Conservation (phyloP, 2,888 invertebrate species). For the Meiosimyza decipiens region DNA sequence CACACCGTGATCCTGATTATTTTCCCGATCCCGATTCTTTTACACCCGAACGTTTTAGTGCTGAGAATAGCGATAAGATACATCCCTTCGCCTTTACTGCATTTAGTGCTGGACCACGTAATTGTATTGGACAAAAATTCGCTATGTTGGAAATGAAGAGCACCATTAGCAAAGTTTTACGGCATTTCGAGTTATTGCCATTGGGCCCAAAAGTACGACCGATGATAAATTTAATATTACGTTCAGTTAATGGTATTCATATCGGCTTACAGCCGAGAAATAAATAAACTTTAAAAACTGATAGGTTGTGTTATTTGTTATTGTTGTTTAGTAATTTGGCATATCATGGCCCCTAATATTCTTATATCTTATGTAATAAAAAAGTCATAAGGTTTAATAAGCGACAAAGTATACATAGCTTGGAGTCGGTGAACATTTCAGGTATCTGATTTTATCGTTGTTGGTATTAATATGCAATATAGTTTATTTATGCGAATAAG, state of each 20-base stretch:
- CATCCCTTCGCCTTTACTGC: constrained; percentile 48
- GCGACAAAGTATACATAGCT: too few relatives aligned
- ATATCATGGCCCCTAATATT: too few relatives aligned
- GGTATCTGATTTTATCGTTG: too few relatives aligned
- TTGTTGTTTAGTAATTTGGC: too few relatives aligned
- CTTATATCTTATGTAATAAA: too few relatives aligned
- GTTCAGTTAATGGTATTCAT: constrained; percentile 56
- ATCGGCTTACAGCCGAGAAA: constrained; percentile 53
- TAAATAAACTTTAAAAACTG: constrained; percentile 22
- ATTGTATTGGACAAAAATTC: constrained; percentile 65
- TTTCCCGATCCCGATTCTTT: constrained; percentile 48
- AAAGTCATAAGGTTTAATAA: too few relatives aligned
- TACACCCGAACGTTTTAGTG: constrained; percentile 56
- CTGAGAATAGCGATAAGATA: constrained; percentile 36
- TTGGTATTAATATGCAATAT: too few relatives aligned
- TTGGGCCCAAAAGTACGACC: constrained; percentile 54
- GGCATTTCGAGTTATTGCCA: constrained; percentile 58
- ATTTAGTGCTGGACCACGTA: constrained; percentile 63
- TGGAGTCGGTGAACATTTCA: too few relatives aligned
- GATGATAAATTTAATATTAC: constrained; percentile 53
- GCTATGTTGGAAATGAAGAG: constrained; percentile 63
- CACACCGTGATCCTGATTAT: constrained; percentile 42
- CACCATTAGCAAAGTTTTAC: constrained; percentile 56
- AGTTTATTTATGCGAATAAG: too few relatives aligned
- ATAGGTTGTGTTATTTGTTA: too few relatives aligned